Percentiles rank a stretch among this genome's conserved stretches.
phyloP scores from a whole-genome alignment of 2,888 invertebrate genomes.

The Rhagophthalmus giganteus region DNA sequence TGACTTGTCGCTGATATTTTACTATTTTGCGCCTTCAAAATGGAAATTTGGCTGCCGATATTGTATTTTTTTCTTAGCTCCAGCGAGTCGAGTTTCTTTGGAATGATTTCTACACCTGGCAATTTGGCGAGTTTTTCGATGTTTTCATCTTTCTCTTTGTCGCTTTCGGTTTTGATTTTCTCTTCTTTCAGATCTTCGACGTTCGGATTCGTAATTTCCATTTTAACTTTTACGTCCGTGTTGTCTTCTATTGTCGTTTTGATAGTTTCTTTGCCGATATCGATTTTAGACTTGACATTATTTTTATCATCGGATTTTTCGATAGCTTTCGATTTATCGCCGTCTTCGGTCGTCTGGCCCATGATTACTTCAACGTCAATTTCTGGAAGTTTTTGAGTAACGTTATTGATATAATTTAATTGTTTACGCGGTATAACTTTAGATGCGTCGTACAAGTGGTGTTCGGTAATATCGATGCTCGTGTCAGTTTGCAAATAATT shows the following conservation, averaged over 20 bases:
- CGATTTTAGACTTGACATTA: too few relatives aligned
- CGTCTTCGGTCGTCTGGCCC: too few relatives aligned
- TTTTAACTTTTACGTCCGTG: too few relatives aligned
- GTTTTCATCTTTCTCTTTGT: not conserved
- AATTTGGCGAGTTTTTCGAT: not conserved
- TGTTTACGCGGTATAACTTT: conserved; percentile 14
- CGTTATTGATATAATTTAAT: conserved; percentile 7
- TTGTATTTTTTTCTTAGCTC: conserved; percentile 23
- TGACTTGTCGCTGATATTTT: not conserved
- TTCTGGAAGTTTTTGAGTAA: conserved; percentile 19
- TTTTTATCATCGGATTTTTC: too few relatives aligned
- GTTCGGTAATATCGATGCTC: conserved; percentile 27
- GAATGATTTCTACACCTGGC: conserved; percentile 1
- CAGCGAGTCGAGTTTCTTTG: conserved; percentile 13
- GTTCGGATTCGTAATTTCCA: too few relatives aligned
- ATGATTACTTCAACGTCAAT: conserved; percentile 12
- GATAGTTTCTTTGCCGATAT: too few relatives aligned
- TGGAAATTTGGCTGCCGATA: conserved; percentile 25
- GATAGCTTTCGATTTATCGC: too few relatives aligned
- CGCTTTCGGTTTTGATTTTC: not conserved
- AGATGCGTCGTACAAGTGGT: conserved; percentile 20
- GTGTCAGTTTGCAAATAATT: conserved; percentile 27
- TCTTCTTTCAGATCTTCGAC: not conserved
- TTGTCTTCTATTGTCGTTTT: too few relatives aligned
- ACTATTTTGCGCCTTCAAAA: conserved; percentile 18